Evolutionary conservation across 2,888 invertebrate genomes (phyloP).

Genomic region (Scaptomyza polygonia): DNA sequence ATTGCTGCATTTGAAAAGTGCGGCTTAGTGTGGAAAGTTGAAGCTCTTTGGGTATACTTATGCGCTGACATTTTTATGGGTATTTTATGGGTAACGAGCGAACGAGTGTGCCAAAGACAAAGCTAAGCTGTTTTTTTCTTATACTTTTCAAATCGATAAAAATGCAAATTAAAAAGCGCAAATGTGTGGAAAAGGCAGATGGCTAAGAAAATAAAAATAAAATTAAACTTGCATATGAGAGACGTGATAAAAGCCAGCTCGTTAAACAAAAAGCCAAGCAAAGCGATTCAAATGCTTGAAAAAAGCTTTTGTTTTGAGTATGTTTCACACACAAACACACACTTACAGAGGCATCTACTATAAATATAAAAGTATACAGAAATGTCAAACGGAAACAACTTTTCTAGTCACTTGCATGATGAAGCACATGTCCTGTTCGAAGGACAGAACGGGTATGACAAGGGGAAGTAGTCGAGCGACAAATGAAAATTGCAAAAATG

Average conservation of each 20-base stretch:
- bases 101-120: conserved; percentile 62
- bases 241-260: conserved; percentile 21
- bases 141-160: conserved; percentile 72
- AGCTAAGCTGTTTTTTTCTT: conserved; percentile 72
- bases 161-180: conserved; percentile 77
- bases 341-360: conserved; percentile 25
- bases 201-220: conserved; percentile 10
- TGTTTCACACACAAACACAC: conserved; percentile 10
- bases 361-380: conserved; percentile 37
- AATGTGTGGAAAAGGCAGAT: conserved; percentile 42
- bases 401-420: conserved; percentile 66
- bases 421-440: conserved; percentile 53
- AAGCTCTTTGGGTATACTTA: conserved; percentile 53
- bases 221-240: conserved; percentile 36
- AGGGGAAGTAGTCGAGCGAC: conserved; percentile 59
- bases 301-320: conserved; percentile 68
- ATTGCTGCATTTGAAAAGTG: conserved; percentile 59
- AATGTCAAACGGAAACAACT: conserved; percentile 68
- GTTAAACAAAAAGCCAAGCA: conserved; percentile 53
- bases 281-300: conserved; percentile 63
- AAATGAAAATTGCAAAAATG: conserved; percentile 71
- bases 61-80: conserved; percentile 75
- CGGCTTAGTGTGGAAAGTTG: conserved; percentile 46
- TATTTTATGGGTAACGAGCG: conserved; percentile 67
- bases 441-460: conserved; percentile 1